Percentiles rank a stretch among this genome's conserved stretches.
Conservation (phyloP, 2,888 invertebrate genomes). For the Troglohyphantes excavatus region DNA sequence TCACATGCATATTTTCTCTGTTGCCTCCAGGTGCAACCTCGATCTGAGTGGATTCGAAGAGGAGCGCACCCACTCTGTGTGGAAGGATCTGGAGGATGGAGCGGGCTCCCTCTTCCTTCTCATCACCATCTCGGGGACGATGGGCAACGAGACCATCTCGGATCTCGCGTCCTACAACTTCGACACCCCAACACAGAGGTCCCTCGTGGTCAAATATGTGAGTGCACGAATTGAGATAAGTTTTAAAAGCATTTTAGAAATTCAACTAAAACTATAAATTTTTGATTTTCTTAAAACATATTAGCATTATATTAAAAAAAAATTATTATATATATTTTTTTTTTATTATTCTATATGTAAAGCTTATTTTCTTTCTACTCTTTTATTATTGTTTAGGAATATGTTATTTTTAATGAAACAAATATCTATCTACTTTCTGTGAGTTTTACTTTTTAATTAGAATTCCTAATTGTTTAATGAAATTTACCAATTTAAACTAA, state of each 20-base stretch:
- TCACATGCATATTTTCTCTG: too few relatives aligned
- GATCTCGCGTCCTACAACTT: slow-evolving; percentile 93
- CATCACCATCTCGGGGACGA: slow-evolving; percentile 96
- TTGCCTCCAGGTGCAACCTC: slow-evolving; percentile 88
- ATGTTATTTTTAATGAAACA: too few relatives aligned
- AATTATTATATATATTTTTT: not conserved
- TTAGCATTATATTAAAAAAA: not conserved
- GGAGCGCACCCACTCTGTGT: slow-evolving; percentile 94
- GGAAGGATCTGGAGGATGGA: slow-evolving; percentile 94
- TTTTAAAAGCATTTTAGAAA: too few relatives aligned
- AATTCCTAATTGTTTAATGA: too few relatives aligned
- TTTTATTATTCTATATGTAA: too few relatives aligned
- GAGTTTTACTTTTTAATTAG: too few relatives aligned
- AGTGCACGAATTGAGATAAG: slow-evolving; percentile 84
- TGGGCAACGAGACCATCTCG: slow-evolving; percentile 93
- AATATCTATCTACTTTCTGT: too few relatives aligned
- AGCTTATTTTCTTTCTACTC: too few relatives aligned
- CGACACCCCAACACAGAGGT: slow-evolving; percentile 88
- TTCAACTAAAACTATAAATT: too few relatives aligned
- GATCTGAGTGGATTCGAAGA: slow-evolving; percentile 92
- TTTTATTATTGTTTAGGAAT: too few relatives aligned
- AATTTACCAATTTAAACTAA: too few relatives aligned
- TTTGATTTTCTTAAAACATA: too few relatives aligned
- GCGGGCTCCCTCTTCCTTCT: slow-evolving; percentile 91
- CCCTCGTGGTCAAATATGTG: slow-evolving; percentile 88